Base-by-base conservation (phyloP, 2,797 vertebrate genomes). In the Myotis vivesi region DNA sequence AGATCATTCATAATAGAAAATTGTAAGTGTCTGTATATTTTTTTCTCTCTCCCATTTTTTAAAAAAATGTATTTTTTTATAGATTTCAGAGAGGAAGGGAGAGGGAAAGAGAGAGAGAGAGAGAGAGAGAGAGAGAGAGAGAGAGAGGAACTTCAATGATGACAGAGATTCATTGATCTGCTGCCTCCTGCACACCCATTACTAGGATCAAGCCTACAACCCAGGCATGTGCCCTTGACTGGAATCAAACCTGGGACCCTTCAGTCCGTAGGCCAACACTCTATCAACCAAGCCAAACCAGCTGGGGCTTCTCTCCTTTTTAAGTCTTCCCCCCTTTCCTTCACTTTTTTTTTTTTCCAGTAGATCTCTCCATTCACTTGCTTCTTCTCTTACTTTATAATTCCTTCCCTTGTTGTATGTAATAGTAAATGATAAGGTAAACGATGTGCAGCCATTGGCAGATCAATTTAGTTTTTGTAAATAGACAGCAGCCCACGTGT, bases 1-100 rank as follows among this genome's bases (percentile, higher is more conserved):
- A 89, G 68, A 89, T 88, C 20, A 79, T 73, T 94, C 71, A 16
- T 71, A 59, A 72, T 53, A 33, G 79, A 84, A 33, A 87, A 75
- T 1, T 41, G 0, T 57, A 62, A 69, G 33, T 64, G 30, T 33
- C 25, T 57, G 3, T 25, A 30, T 30, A 44, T 55, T n/a, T 5
- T 93, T 83, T 59, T 88, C 57, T 62, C 59, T 62, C 28, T 28
- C 25, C 55, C 5, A 3, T 23, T 57, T 57, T 57, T 10, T 23
- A 25, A 57, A 57, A 57, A 55, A 55, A 3, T 9, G 10, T 25
- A 62, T 25, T 13, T 62, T 62, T 62, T 30, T 62, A 62, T 62
- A 12, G 12, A 30, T 62, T 62, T 62, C 28, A 62, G 28, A 16
- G 28, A 62, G 28, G 59, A 62, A 62, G 59, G 13, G 59, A 59